phyloP scores from a whole-genome alignment of 2,113 vertebrate species.

The Indicator indicator region DNA sequence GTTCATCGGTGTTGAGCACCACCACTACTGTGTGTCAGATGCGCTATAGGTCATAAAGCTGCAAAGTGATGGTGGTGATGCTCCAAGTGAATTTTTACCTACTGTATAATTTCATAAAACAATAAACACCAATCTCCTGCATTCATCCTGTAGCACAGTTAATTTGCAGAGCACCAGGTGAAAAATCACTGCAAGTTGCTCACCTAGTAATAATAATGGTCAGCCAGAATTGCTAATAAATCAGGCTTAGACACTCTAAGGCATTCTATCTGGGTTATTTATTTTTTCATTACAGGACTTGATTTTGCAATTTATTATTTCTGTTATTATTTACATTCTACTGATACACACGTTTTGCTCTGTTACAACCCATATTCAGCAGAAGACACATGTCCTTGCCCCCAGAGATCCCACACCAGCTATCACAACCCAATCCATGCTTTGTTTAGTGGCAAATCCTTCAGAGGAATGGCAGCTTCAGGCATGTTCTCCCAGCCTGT shows the following conservation, averaged over 20 bases:
- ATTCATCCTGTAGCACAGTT: slow-evolving; percentile 25
- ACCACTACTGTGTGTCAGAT: slow-evolving; percentile 13
- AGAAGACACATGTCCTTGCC: not conserved
- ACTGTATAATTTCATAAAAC: slow-evolving; percentile 59
- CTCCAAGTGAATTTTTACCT: slow-evolving; percentile 55
- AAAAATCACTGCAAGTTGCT: slow-evolving; percentile 53
- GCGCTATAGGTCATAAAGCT: slow-evolving; percentile 8
- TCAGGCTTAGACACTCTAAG: slow-evolving; percentile 20
- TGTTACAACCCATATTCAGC: not conserved
- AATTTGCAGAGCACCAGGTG: slow-evolving; percentile 56
- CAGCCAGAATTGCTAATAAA: slow-evolving; percentile 49
- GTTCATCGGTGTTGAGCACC: slow-evolving; percentile 47
- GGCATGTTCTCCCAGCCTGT: not conserved
- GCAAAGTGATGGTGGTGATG: slow-evolving; percentile 22
- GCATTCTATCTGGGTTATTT: slow-evolving; percentile 57
- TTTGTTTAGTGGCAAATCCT: not conserved
- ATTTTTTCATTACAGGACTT: slow-evolving; percentile 62
- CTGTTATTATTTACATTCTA: slow-evolving; percentile 42
- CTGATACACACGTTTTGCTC: not conserved
- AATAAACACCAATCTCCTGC: slow-evolving; percentile 60
- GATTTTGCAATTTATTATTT: slow-evolving; percentile 57
- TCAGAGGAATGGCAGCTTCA: not conserved
- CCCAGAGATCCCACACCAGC: not conserved
- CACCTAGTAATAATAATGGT: slow-evolving; percentile 54
- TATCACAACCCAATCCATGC: not conserved